Evolutionary conservation across 2,797 vertebrate species (phyloP).

Genomic region (Xenentodon cancila): DNA sequence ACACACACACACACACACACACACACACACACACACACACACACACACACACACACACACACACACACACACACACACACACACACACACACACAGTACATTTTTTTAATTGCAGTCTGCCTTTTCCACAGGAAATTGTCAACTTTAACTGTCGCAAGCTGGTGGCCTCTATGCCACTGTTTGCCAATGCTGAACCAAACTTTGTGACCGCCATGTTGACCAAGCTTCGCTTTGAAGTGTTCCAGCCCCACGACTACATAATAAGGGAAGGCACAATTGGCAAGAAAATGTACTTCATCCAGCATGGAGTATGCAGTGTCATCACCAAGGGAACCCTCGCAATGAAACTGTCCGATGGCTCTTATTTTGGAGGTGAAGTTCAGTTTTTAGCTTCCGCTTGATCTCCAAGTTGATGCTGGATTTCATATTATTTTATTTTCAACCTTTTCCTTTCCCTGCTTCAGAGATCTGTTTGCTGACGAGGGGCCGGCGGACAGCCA

Average conservation of each 20-base stretch:
- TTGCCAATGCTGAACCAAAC: slow-evolving; percentile 94
- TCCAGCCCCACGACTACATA: slow-evolving; percentile 93
- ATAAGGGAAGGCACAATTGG: slow-evolving; percentile 94
- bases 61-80: no score
- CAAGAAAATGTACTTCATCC: slow-evolving; percentile 98
- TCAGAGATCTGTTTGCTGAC: slow-evolving; percentile 94
- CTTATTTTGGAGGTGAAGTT: slow-evolving; percentile 91
- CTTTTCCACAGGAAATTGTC: slow-evolving; percentile 88
- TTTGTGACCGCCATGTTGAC: slow-evolving; percentile 96
- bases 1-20: no score
- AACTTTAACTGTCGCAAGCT: slow-evolving; percentile 96
- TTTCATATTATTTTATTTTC: neutral
- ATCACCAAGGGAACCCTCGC: slow-evolving; percentile 95
- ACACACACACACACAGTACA: no score
- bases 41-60: no score
- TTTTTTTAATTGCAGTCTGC: neutral
- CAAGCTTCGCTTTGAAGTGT: slow-evolving; percentile 94
- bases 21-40: neutral
- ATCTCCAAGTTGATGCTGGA: neutral
- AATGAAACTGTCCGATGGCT: slow-evolving; percentile 93
- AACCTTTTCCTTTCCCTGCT: slow-evolving; percentile 27
- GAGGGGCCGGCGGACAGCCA: slow-evolving; percentile 90
- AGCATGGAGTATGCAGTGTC: slow-evolving; percentile 93
- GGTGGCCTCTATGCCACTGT: slow-evolving; percentile 94
- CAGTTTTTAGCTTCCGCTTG: neutral